These are phyloP conservation scores for Passerculus sandwichensis DNA, from an alignment of 2,797 vertebrate genomes.

Conservation along the genomic window DNA sequence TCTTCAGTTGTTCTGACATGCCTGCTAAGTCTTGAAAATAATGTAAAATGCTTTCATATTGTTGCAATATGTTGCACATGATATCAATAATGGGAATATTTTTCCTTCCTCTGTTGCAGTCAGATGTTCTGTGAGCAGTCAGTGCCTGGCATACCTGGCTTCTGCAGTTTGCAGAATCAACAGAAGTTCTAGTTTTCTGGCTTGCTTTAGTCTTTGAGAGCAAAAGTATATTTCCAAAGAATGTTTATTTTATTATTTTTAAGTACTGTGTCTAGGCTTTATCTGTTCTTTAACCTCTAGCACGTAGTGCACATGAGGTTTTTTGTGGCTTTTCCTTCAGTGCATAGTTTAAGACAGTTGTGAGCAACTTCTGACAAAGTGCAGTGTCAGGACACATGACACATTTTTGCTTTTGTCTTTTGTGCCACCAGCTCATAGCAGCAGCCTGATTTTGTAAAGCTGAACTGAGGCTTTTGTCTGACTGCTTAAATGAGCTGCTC, in stretches of 20 bases:
- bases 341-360: not conserved
- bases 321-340: not conserved
- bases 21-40: not conserved
- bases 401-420: not conserved
- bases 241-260: not conserved
- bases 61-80: not conserved
- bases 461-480: conserved; percentile 9
- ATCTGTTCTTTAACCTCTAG: not conserved
- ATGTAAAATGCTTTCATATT: not conserved
- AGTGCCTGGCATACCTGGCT: not conserved
- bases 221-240: not conserved
- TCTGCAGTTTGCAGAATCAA: not conserved
- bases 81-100: not conserved
- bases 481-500: conserved; percentile 21
- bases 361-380: not conserved
- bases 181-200: not conserved
- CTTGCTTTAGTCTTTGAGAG: not conserved
- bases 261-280: not conserved
- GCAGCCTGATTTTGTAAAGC: not conserved
- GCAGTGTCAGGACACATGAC: not conserved
- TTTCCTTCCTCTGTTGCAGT: not conserved
- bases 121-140: not conserved
- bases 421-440: not conserved
- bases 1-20: not conserved
- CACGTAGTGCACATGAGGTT: accelerated